Percentiles rank a stretch among this genome's conserved stretches.
These are phyloP conservation scores for Acanthurus lineatus DNA, from an alignment of 2,797 vertebrate species.

Conservation along the genomic window DNA sequence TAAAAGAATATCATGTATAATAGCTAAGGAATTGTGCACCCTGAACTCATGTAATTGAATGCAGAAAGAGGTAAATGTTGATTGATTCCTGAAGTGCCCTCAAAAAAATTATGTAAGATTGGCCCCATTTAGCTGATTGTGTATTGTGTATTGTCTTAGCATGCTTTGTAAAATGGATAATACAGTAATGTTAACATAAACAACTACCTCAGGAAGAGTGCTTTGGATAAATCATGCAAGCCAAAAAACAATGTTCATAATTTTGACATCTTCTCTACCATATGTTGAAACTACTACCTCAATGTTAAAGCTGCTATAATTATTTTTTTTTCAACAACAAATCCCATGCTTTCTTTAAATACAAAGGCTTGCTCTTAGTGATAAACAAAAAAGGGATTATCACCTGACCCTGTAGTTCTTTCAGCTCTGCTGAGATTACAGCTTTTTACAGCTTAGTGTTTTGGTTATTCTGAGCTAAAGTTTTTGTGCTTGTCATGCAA, in stretches of 20 bases:
- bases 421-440: background rate
- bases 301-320: background rate
- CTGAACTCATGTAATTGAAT: conserved; percentile 39
- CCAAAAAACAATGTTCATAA: background rate
- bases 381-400: background rate
- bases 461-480: background rate
- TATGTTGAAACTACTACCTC: background rate
- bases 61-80: conserved; percentile 42
- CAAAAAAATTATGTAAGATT: conserved; percentile 18
- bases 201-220: no score
- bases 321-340: background rate
- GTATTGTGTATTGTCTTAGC: conserved; percentile 15
- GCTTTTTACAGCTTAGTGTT: background rate
- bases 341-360: background rate
- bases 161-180: background rate
- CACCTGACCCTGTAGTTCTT: background rate
- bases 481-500: background rate
- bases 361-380: background rate
- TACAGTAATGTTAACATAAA: no score
- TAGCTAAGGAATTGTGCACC: conserved; percentile 45
- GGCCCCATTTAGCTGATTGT: conserved; percentile 17
- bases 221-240: background rate
- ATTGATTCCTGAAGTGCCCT: conserved; percentile 37
- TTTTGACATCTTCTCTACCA: background rate
- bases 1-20: conserved; percentile 61